These are phyloP conservation scores for Rosalia funebris DNA, from an alignment of 2,888 invertebrate species.

Conservation along the genomic window DNA sequence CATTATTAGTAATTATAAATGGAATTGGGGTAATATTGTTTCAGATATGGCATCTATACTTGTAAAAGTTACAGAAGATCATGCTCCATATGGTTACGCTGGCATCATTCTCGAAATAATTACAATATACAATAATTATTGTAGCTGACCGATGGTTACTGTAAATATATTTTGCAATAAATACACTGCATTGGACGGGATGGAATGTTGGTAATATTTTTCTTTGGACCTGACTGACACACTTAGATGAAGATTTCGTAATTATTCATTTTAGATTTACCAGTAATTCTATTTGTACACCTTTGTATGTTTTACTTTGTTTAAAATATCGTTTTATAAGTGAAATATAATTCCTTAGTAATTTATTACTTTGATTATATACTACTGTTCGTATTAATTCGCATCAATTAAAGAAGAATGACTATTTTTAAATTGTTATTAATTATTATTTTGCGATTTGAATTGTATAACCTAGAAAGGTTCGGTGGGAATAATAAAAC, in stretches of 20 bases:
- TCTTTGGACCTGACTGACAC: not conserved
- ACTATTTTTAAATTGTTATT: too few relatives aligned
- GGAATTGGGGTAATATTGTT: too few relatives aligned
- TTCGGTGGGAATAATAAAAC: too few relatives aligned
- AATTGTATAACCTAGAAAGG: too few relatives aligned
- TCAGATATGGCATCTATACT: not conserved
- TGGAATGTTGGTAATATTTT: conserved; percentile 1
- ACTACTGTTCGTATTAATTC: too few relatives aligned
- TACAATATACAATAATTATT: conserved; percentile 1
- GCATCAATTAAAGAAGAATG: too few relatives aligned
- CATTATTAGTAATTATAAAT: too few relatives aligned
- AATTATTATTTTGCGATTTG: too few relatives aligned
- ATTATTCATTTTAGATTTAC: not conserved
- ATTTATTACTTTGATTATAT: too few relatives aligned
- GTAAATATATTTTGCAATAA: not conserved
- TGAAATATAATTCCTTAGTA: too few relatives aligned
- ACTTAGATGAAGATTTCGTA: not conserved
- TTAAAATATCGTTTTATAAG: too few relatives aligned
- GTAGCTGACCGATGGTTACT: not conserved
- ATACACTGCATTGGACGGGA: not conserved
- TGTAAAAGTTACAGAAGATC: not conserved
- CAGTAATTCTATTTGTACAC: not conserved
- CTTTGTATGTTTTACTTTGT: too few relatives aligned
- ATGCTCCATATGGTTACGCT: not conserved
- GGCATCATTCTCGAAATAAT: not conserved